These are phyloP conservation scores for Drosophila nigritarsus DNA, from an alignment of 2,888 invertebrate genomes.

Conservation along the genomic window DNA sequence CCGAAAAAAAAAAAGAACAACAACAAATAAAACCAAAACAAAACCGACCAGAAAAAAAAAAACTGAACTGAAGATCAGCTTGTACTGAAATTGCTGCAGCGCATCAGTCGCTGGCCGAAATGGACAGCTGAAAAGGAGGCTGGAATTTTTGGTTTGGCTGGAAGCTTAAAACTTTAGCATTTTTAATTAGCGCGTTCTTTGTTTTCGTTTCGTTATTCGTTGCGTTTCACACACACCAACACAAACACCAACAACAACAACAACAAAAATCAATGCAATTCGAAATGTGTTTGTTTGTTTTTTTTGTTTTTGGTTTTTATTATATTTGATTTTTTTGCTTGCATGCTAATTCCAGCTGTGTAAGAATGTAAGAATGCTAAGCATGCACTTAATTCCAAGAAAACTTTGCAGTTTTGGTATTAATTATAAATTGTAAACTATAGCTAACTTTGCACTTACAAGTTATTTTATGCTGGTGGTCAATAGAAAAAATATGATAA, in stretches of 20 bases:
- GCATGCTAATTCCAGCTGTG: conserved; percentile 55
- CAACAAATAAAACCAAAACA: conserved; percentile 31
- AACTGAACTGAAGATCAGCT: conserved; percentile 47
- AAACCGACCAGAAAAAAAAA: conserved; percentile 40
- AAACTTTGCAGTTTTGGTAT: not conserved
- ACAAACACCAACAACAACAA: conserved; percentile 5
- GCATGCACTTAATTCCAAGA: not conserved
- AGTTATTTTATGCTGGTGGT: not conserved
- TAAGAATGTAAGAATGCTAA: not conserved
- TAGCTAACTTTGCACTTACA: not conserved
- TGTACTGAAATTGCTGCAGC: conserved; percentile 72
- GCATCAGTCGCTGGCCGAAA: conserved; percentile 49
- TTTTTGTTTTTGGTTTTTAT: not conserved
- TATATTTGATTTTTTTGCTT: conserved; percentile 15
- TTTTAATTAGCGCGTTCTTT: conserved; percentile 85
- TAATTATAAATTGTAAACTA: not conserved
- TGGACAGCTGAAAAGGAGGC: conserved; percentile 80
- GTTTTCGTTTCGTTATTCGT: conserved; percentile 84
- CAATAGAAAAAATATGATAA: not conserved
- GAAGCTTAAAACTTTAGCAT: conserved; percentile 81
- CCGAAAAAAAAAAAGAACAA: conserved; percentile 39
- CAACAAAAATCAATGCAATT: conserved; percentile 48
- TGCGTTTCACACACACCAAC: conserved; percentile 58
- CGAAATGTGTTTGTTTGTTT: conserved; percentile 34
- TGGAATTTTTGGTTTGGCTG: conserved; percentile 67